phyloP scores from a whole-genome alignment of 1,140 invertebrate genomes.

The Nymphalis io region DNA sequence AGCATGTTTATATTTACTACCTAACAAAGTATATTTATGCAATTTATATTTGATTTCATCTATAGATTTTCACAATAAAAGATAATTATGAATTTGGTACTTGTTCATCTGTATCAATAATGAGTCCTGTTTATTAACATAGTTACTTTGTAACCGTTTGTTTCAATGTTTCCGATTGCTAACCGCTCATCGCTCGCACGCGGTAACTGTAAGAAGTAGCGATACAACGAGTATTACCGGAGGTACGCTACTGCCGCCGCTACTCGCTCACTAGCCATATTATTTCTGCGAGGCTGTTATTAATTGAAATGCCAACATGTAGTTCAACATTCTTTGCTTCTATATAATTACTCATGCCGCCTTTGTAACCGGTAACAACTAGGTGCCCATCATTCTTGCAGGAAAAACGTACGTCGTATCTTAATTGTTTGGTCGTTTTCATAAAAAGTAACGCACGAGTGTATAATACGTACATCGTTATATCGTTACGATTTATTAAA shows the following conservation, averaged over 20 bases:
- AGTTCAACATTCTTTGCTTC: constrained; percentile 47
- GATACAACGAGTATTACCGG: constrained; percentile 35
- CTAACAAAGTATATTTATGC: no score
- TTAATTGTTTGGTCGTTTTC: constrained; percentile 29
- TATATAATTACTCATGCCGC: constrained; percentile 42
- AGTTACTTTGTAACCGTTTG: constrained; percentile 53
- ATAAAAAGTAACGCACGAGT: constrained; percentile 1
- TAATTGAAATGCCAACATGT: constrained; percentile 54
- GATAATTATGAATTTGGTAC: neutral
- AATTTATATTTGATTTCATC: no score
- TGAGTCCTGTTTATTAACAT: constrained; percentile 21
- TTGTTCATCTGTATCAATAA: neutral
- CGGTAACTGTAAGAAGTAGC: constrained; percentile 60
- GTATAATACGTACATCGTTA: constrained; percentile 3
- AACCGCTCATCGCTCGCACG: constrained; percentile 51
- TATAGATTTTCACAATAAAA: no score
- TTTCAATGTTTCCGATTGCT: constrained; percentile 44
- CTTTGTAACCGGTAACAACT: constrained; percentile 37
- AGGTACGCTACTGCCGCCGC: constrained; percentile 40
- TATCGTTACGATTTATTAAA: constrained; percentile 6
- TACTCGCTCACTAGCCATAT: constrained; percentile 39
- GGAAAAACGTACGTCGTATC: constrained; percentile 30
- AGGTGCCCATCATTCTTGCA: constrained; percentile 29
- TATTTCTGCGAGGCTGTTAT: constrained; percentile 52
- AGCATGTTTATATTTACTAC: neutral